Evolutionary conservation across 2,113 vertebrate genomes (phyloP), one percentile per base, ranked within the genome.

Genomic region (Sigmodon hispidus): DNA sequence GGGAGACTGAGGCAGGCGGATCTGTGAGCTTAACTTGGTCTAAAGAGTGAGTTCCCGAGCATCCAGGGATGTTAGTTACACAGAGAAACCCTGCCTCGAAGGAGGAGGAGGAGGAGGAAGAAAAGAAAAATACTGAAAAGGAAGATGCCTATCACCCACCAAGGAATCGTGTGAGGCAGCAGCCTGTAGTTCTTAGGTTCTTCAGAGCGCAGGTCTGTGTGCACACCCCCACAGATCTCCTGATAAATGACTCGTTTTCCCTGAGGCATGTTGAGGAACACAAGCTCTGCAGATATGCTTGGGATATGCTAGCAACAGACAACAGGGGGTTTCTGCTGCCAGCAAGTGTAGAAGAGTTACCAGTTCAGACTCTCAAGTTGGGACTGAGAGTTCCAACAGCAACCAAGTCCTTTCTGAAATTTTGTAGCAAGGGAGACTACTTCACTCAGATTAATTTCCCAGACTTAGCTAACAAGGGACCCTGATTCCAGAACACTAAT

Each of bases 221-320:
- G 63, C 61, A 89, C 16, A 2, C 52, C 52, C 21, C 34, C 8
- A 16, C 5, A 12, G 45, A 48, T 34, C 48, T 24, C 69, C 63
- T 17, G 17, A 1, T 1, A 17, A 1, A 9, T 3, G 34, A 67
- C 24, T 9, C 50, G 0, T 36, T 86, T 61, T 22, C 26, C 34
- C 48, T 36, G 15, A 16, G 0, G 1, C 3, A 50, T 45, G 31
- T 77, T 40, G 29, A 10, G n/a, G 17, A 70, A 21, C 17, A 24
- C 19, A 0, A 31, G n/a, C 55, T 80, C 43, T 50, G 15, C 21
- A n/a, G 61, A 81, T 5, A n/a, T 0, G 43, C 63, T 29, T 29
- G 7, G 3, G 22, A 45, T 40, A 1, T 10, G 24, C 24, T 67
- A 63, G 3, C 9, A 19, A 43, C 31, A 40, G 22, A 29, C 50